phyloP scores from a whole-genome alignment of 2,888 invertebrate species.

The Teleogryllus oceanicus region DNA sequence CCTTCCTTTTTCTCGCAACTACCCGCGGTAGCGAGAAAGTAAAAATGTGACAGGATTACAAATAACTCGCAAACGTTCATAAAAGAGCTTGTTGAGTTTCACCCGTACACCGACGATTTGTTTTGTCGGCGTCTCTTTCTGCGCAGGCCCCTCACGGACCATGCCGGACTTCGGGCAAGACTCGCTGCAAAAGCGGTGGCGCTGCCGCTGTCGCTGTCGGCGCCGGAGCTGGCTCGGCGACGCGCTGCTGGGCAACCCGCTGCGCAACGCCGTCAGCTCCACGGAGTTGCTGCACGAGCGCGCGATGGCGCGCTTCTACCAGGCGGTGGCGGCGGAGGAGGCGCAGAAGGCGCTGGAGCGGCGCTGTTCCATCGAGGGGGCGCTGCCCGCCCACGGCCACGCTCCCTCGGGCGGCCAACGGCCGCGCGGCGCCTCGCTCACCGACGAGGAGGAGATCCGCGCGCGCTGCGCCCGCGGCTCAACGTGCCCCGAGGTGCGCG shows the following conservation, averaged over 20 bases:
- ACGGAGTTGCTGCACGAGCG: no score
- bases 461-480: background rate
- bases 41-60: no score
- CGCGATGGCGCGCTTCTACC: slow-evolving; percentile 73
- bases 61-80: no score
- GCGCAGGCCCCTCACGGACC: background rate
- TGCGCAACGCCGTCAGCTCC: slow-evolving; percentile 74
- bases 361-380: slow-evolving; percentile 38
- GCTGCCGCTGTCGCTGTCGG: slow-evolving; percentile 76
- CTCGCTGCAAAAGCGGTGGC: slow-evolving; percentile 51
- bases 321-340: slow-evolving; percentile 72
- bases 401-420: background rate
- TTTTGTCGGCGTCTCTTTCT: background rate
- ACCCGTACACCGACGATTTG: no score
- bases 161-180: background rate
- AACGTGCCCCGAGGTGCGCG: background rate
- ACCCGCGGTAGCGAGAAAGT: no score
- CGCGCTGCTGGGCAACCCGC: slow-evolving; percentile 33
- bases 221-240: slow-evolving; percentile 63
- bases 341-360: slow-evolving; percentile 49
- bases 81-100: no score
- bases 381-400: background rate
- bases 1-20: no score
- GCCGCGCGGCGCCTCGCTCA: background rate
- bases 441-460: slow-evolving; percentile 19